Evolutionary conservation across 2,113 vertebrate genomes (phyloP), one percentile per base, ranked within the genome.

Genomic region (Lepidothrix coronata): DNA sequence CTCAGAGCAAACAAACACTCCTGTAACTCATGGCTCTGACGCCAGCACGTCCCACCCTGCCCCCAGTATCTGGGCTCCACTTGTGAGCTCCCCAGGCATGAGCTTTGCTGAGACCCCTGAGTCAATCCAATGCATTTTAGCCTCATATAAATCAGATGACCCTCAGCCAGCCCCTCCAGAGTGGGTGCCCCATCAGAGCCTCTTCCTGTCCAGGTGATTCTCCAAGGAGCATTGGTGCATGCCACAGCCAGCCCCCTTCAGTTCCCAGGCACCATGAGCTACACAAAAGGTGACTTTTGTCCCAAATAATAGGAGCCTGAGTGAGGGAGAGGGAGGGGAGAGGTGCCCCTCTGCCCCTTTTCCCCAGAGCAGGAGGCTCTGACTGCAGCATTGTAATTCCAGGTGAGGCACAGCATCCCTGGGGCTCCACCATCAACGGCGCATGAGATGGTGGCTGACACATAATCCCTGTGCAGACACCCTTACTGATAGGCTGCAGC

Each of bases 201-300:
- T 84, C 54, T 37, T 81, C 61, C n/a, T 41, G 14, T 39, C 52
- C 52, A 33, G 33, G 25, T n/a, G n/a, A 37, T 28, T 71, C 70
- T 52, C 71, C 68, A 63, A 67, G 35, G 57, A 52, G 16, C 20
- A 11, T 3, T 0, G 0, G 20, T 0, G 0, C 17, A 13, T 7
- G 15, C 30, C 27, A 6, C 2, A 33, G 51, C 33, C 85, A 55
- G 41, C 8, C 4, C 18, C 31, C 44, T 51, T 4, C 2, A 54
- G 77, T n/a, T 65, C 33, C 58, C 71, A 52, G 49, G 35, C 58
- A 39, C 27, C 13, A n/a, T 0, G 2, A n/a, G 14, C n/a, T 43
- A 79, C 33, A 33, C 9, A 48, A 57, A 58, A 11, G 1, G 12
- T 31, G 7, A 44, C 6, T 77, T 85, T 20, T 67, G 12, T 28